Base-by-base conservation (phyloP, 37 sponge, comb jelly and placozoan genomes). In the Petrosia ficiformis region DNA sequence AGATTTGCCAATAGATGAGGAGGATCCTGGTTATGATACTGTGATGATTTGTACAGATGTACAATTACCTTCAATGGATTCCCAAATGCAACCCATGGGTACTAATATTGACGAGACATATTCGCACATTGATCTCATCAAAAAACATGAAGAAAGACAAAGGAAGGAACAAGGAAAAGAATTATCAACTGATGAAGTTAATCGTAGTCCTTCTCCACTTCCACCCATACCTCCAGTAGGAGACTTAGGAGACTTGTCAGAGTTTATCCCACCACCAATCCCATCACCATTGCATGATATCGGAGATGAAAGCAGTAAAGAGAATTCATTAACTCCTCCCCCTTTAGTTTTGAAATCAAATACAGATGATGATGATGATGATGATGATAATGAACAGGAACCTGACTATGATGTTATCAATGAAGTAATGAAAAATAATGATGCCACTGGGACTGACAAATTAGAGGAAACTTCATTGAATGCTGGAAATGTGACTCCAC, bases 191-290 rank as follows among this genome's bases (percentile, higher is more conserved):
- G 34, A 35, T 30, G 30, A 2, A 2, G 73, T 32, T 4, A 22
- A 22, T 1, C 1, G 2, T 10, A 8, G 37, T 35, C 70, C 84
- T 43, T 71, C 84, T n/a, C 22, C n/a, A 33, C 72, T 77, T 5
- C 84, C 84, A 2, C 84, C 84, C 22, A 29, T 84, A 4, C 84
- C 84, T 43, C 72, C 76, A 24, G 24, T 57, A 22, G 77, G 56
- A 19, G 72, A 77, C 39, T 72, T 77, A 0, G 84, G 77, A 2
- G 84, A 84, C 34, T 11, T 84, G 33, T 38, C 60, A 1, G 84
- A 70, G 24, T 76, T 77, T 64, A n/a, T 71, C 0, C 42, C 66
- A 58, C 84, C 84, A 10, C 77, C 84, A 2, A 61, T 83, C 5
- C 84, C 84, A 6, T 33, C 4, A 2, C 76, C 48, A 52, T 36